phyloP scores from a whole-genome alignment of 2,113 vertebrate species.

The Bombycilla garrulus region DNA sequence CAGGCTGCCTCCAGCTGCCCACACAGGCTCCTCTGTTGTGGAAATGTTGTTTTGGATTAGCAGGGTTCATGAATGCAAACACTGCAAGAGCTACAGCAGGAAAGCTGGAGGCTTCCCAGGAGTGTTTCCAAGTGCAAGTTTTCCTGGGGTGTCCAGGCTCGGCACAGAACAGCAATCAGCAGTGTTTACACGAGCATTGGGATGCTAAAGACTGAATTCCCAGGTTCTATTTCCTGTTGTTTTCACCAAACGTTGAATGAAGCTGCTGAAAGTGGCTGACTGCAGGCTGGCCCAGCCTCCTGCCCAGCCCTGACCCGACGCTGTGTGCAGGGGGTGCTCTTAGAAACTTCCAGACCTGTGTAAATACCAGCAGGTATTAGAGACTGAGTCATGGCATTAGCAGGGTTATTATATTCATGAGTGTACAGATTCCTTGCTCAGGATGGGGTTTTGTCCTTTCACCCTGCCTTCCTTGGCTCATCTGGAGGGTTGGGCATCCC shows the following conservation, averaged over 20 bases:
- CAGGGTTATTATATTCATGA: background rate
- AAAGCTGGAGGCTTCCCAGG: background rate
- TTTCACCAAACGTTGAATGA: background rate
- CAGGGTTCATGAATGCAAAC: background rate
- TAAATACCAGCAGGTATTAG: background rate
- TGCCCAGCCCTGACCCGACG: rapidly evolving
- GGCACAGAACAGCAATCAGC: background rate
- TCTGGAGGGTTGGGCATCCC: background rate
- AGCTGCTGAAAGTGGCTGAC: background rate
- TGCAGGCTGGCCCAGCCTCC: background rate
- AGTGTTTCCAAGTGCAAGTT: background rate
- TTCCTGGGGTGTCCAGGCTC: rapidly evolving
- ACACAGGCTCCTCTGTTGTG: background rate
- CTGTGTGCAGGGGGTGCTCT: background rate
- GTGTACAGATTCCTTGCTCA: background rate
- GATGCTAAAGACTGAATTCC: background rate
- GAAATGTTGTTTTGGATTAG: background rate
- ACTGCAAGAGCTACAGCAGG: background rate
- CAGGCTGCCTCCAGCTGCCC: background rate
- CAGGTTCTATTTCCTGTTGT: rapidly evolving
- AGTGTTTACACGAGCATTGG: background rate
- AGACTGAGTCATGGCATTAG: slow-evolving; percentile 14
- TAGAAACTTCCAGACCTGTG: background rate
- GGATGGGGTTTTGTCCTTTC: background rate
- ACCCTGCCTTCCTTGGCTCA: rapidly evolving